These are phyloP conservation scores for Meloidogyne chitwoodi DNA, from an alignment of 1,140 invertebrate species.

Conservation along the genomic window DNA sequence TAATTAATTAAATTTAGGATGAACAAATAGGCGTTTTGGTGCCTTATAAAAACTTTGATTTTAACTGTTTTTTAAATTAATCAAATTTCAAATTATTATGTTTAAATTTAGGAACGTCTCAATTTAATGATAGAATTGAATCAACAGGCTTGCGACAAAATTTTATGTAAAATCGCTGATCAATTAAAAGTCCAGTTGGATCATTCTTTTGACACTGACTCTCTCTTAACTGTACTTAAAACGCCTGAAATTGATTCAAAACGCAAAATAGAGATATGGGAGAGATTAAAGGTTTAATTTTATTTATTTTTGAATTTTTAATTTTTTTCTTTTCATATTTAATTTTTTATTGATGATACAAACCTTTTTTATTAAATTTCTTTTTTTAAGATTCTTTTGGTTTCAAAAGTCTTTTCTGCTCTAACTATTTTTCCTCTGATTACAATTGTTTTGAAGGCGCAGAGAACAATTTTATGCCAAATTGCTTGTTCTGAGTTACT, in stretches of 20 bases:
- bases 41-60: too few relatives aligned
- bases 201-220: background rate
- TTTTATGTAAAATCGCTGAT: background rate
- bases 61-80: too few relatives aligned
- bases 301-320: background rate
- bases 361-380: background rate
- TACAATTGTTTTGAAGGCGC: background rate
- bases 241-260: background rate
- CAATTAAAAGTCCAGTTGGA: background rate
- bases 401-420: background rate
- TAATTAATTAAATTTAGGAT: background rate
- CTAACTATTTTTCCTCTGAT: background rate
- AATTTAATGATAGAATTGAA: background rate
- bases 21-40: too few relatives aligned
- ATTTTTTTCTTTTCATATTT: too few relatives aligned
- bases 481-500: background rate
- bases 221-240: background rate
- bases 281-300: background rate
- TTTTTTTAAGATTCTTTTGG: background rate
- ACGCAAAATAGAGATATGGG: background rate
- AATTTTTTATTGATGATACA: too few relatives aligned
- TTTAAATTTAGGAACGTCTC: background rate
- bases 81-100: too few relatives aligned
- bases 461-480: background rate
- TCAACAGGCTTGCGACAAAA: background rate